A percentile compares a stretch with the other conserved stretches of the same genome.
Evolutionary conservation across 2,113 vertebrate species (phyloP).

Genomic region (Dicentrarchus labrax): DNA sequence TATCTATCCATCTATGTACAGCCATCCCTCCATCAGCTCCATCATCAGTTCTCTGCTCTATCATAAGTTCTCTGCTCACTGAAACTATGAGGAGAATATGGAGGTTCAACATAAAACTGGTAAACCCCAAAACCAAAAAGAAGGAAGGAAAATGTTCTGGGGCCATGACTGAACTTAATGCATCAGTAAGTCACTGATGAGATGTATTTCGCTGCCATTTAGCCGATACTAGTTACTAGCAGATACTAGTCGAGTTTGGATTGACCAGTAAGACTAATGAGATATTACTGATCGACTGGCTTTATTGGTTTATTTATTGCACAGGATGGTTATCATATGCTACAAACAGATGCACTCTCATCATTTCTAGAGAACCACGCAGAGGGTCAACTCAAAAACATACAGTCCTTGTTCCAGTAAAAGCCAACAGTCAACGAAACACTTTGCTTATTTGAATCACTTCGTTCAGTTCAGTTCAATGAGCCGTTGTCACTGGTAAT

Average conservation of each 20-base stretch:
- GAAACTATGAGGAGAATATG: not conserved
- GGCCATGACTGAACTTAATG: conserved; percentile 19
- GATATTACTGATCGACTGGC: not conserved
- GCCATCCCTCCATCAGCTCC: not conserved
- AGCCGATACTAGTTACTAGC: not conserved
- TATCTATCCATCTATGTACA: not conserved
- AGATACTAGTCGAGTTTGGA: not conserved
- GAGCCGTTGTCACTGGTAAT: no score
- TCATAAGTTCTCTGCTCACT: not conserved
- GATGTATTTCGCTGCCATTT: not conserved
- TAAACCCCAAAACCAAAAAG: not conserved
- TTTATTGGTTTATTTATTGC: not conserved
- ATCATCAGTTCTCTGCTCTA: not conserved
- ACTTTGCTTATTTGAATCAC: no score
- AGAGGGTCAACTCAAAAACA: no score
- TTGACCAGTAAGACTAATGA: not conserved
- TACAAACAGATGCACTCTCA: not conserved
- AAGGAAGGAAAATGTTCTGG: not conserved
- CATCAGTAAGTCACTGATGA: not conserved
- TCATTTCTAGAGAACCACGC: no score
- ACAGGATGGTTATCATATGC: not conserved
- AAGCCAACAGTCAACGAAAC: no score
- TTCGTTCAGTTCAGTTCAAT: no score
- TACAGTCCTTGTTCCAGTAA: no score
- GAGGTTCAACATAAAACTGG: not conserved